Percentiles rank a stretch among this genome's conserved stretches.
Conservation (phyloP, 1,140 invertebrate genomes). For the Lordiphosa stackelbergi region DNA sequence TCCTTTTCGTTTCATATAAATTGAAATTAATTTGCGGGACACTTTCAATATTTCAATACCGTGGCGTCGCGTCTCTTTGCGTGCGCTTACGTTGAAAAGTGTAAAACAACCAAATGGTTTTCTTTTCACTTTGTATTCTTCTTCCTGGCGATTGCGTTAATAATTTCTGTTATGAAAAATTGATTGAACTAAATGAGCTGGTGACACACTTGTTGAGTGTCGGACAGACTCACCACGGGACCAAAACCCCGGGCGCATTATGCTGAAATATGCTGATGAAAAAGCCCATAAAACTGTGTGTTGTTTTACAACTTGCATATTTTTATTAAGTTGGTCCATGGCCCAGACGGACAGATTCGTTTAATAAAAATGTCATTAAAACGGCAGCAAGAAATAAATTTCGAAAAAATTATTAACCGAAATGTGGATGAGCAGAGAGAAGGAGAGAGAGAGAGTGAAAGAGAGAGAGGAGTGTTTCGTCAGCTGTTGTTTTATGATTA, state of each 20-base stretch:
- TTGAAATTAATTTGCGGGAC: slow-evolving; percentile 73
- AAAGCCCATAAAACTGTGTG: slow-evolving; percentile 56
- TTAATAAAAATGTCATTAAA: slow-evolving; percentile 68
- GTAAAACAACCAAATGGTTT: slow-evolving; percentile 38
- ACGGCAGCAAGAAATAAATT: slow-evolving; percentile 52
- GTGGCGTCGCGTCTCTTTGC: not conserved
- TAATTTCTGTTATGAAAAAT: slow-evolving; percentile 74
- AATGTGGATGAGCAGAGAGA: slow-evolving; percentile 3
- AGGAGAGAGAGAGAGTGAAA: not conserved
- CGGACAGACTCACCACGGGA: slow-evolving; percentile 22
- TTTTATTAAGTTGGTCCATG: slow-evolving; percentile 24
- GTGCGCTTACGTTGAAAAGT: slow-evolving; percentile 31
- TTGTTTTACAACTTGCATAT: slow-evolving; percentile 58
- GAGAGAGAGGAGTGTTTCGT: not conserved
- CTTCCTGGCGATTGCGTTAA: slow-evolving; percentile 50
- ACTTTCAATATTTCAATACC: slow-evolving; percentile 64
- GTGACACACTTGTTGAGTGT: slow-evolving; percentile 71
- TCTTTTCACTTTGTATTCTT: slow-evolving; percentile 16
- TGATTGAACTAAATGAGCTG: slow-evolving; percentile 74
- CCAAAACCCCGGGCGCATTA: slow-evolving; percentile 1
- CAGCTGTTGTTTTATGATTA: slow-evolving; percentile 32
- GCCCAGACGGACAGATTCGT: slow-evolving; percentile 31
- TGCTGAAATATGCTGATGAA: slow-evolving; percentile 52
- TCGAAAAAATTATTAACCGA: slow-evolving; percentile 43
- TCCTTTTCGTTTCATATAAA: slow-evolving; percentile 43